These are phyloP conservation scores for Chiroxiphia lanceolata DNA, from an alignment of 2,797 vertebrate species.

Conservation along the genomic window DNA sequence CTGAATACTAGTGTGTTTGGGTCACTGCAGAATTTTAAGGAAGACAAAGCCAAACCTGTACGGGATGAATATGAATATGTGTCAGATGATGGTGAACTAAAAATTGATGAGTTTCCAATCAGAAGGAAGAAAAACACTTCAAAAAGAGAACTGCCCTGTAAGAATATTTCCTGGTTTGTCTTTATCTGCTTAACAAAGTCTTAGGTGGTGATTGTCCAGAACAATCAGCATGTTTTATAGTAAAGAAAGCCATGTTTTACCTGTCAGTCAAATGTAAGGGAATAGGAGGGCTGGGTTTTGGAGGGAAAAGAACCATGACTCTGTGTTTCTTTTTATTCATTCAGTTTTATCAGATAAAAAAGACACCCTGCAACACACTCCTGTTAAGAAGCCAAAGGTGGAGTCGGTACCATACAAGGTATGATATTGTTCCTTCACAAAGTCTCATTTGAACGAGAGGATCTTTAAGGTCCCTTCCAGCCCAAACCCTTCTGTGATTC, in stretches of 20 bases:
- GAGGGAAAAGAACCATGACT: background rate
- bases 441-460: background rate
- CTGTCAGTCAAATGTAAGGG: background rate
- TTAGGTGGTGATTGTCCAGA: background rate
- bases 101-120: conserved; percentile 99
- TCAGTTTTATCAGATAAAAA: conserved; percentile 93
- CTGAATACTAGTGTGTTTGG: conserved; percentile 90
- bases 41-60: conserved; percentile 93
- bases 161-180: conserved; percentile 66
- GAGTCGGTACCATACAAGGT: conserved; percentile 87
- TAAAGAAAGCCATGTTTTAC: background rate
- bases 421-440: background rate
- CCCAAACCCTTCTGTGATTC: background rate
- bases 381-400: conserved; percentile 87
- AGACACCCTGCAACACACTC: conserved; percentile 84
- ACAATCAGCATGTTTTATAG: background rate
- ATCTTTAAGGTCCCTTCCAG: background rate
- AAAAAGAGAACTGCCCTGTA: conserved; percentile 95
- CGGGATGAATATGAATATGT: conserved; percentile 98
- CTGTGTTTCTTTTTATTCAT: background rate
- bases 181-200: background rate
- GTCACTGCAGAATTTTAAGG: conserved; percentile 95
- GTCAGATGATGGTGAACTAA: conserved; percentile 95
- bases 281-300: background rate
- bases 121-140: conserved; percentile 92